These are phyloP conservation scores for Drosophila emarginata DNA, from an alignment of 2,888 invertebrate species.

Conservation along the genomic window DNA sequence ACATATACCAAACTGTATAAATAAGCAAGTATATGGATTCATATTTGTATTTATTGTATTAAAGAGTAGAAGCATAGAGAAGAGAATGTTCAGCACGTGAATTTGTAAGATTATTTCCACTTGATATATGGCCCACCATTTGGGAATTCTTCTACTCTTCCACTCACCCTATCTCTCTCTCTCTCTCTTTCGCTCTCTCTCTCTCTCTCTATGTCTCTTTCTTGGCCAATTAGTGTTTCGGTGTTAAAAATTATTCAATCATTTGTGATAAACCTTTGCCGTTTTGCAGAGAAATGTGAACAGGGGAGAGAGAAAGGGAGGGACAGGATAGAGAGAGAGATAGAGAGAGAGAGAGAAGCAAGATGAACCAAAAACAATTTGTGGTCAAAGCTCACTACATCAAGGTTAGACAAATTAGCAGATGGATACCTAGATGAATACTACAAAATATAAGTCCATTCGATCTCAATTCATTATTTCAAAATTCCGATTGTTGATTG, in stretches of 20 bases:
- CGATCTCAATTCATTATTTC: no score
- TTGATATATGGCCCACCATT: not conserved
- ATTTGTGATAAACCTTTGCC: conserved; percentile 49
- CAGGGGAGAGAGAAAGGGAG: conserved; percentile 11
- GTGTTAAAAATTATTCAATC: conserved; percentile 75
- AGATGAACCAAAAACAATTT: conserved; percentile 24
- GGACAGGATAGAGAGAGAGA: conserved; percentile 26
- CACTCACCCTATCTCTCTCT: not conserved
- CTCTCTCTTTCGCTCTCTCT: not conserved
- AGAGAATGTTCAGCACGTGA: not conserved
- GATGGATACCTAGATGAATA: not conserved
- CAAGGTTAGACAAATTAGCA: conserved; percentile 76
- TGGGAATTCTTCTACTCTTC: not conserved
- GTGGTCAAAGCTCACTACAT: conserved; percentile 41
- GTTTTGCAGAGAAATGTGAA: conserved; percentile 62
- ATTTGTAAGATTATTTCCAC: not conserved
- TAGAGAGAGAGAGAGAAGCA: conserved; percentile 16
- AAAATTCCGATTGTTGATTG: not conserved
- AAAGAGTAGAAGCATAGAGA: not conserved
- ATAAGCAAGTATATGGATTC: conserved; percentile 10
- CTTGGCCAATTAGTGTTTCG: conserved; percentile 68
- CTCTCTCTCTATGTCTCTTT: conserved; percentile 11
- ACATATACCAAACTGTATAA: conserved; percentile 27
- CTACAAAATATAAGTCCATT: no score
- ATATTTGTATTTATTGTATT: conserved; percentile 12